phyloP scores from a whole-genome alignment of 2,888 invertebrate species.

The Ormyrus thymus region DNA sequence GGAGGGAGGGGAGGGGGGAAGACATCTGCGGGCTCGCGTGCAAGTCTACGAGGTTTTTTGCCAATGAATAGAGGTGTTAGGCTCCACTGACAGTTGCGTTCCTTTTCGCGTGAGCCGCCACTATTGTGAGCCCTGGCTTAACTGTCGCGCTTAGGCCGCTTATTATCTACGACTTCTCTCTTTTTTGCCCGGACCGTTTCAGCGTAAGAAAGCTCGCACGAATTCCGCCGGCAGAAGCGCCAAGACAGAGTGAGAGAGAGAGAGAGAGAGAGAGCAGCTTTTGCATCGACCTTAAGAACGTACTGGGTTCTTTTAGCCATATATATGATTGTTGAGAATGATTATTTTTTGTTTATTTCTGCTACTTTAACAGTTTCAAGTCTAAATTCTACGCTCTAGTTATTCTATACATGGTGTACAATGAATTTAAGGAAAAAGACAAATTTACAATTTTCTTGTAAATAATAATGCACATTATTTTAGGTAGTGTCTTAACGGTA shows the following conservation, averaged over 20 bases:
- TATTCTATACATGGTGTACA: not conserved
- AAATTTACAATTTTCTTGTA: slow-evolving; percentile 12
- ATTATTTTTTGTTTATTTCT: not conserved
- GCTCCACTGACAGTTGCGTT: too few species aligned
- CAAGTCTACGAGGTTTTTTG: too few species aligned
- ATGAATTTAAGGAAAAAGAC: slow-evolving; percentile 1
- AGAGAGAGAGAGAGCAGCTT: slow-evolving; percentile 4
- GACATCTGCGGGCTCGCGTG: not conserved
- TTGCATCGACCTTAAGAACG: slow-evolving; percentile 4
- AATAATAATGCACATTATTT: not conserved
- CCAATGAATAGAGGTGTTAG: too few species aligned
- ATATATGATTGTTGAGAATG: not conserved
- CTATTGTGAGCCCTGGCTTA: not conserved
- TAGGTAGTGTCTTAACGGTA: too few species aligned
- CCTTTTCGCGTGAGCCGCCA: not conserved
- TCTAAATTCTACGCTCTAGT: not conserved
- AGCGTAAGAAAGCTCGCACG: too few species aligned
- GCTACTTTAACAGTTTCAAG: not conserved
- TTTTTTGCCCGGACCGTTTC: too few species aligned
- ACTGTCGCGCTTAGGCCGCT: slow-evolving; percentile 1
- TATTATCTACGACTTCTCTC: too few species aligned
- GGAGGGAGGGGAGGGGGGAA: slow-evolving; percentile 22
- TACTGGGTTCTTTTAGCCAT: not conserved
- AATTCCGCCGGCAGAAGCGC: too few species aligned
- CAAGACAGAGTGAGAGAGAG: not conserved